Evolutionary conservation across 2,797 vertebrate species (phyloP), one percentile per base, ranked within the genome.

Genomic region (Kryptopterus vitreolus): DNA sequence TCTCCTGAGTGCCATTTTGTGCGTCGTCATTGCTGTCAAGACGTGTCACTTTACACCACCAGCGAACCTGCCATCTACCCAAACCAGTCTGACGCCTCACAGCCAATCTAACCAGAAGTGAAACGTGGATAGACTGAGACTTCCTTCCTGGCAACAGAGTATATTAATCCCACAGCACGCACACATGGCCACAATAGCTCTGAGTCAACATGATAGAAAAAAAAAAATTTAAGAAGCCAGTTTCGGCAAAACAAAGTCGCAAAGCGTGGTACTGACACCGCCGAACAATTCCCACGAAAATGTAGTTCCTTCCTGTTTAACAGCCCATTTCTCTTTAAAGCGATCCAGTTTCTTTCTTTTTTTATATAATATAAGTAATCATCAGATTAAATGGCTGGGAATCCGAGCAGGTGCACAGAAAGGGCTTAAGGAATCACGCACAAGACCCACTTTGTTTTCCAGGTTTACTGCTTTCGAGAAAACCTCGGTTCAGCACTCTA

Each of bases 61-160:
- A 59, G 11, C 59, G 57, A 78, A 81, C 62, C 78, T 65, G 52
- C 70, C 50, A 53, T 52, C 31, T 52, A 65, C 33, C 24, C 55
- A 26, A 80, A 75, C 31, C 68, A 59, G 53, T 79, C 57, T 33
- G 75, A 78, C 16, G 55, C 43, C 74, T 43, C 48, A 75, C 65
- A 48, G 58, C 66, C 62, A 31, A n/a, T 58, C 38, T 62, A 53
- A 82, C 10, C 13, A 43, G 13, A 74, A 66, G 7, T 13, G 18
- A 58, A 74, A 13, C 35, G 52, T 48, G 15, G 33, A 66, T 55
- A 62, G 59, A 50, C 57, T 8, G 35, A 80, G 26, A 43, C 57
- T 55, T 69, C n/a, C 57, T 78, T 59, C 22, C 22, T 75, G 62
- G 26, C 35, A 81, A 77, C 65, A 26, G 74, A 26, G 62, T 43